Evolutionary conservation across 2,888 invertebrate genomes (phyloP), one percentile per base, ranked within the genome.

Genomic region (Tetragonula carbonaria): DNA sequence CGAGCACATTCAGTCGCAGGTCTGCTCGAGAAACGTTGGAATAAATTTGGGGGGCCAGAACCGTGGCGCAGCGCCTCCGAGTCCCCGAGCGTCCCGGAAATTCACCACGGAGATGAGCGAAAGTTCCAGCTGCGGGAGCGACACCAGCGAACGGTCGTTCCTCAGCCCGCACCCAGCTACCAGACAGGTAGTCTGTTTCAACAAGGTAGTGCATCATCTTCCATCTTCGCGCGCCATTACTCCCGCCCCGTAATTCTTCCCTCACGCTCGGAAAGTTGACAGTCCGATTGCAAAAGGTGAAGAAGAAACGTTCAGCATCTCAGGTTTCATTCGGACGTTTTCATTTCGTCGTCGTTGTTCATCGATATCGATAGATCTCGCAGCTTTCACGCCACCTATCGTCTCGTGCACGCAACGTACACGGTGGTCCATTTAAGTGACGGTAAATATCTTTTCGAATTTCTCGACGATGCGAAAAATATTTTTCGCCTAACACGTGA

Each of bases 1-100:
- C 95, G 99, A 99, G 94, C 98, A 99, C 95, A 98, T 99, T 88
- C 99, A 99, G 94, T 96, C 97, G 55, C 98, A 98, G 88, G 97
- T 98, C 68, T 95, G 96, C 90, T 95, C 95, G 70, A 95, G 96
- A 85, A 93, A 92, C 82, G 90, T 91, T n/a, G 91, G 93, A 33
- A 73, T 94, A 53, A 92, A 89, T 78, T 83, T 93, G n/a, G 90
- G 93, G 16, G 91, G 92, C 18, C 93, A 94, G 55, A 93, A 92
- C 86, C 91, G 94, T 93, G 95, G 45, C 0, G 45, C 91, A 83
- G 95, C 96, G 33, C 96, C 96, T 50, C 96, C 96, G 14, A 96
- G 96, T 89, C 97, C 97, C 0, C 93, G 96, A 74, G 96, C 96
- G 1, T 96, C 96, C 76, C 94, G 96, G 65, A 96, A 96, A 91